Evolutionary conservation across 2,113 vertebrate genomes (phyloP).

Genomic region (Coracopsis vasa): DNA sequence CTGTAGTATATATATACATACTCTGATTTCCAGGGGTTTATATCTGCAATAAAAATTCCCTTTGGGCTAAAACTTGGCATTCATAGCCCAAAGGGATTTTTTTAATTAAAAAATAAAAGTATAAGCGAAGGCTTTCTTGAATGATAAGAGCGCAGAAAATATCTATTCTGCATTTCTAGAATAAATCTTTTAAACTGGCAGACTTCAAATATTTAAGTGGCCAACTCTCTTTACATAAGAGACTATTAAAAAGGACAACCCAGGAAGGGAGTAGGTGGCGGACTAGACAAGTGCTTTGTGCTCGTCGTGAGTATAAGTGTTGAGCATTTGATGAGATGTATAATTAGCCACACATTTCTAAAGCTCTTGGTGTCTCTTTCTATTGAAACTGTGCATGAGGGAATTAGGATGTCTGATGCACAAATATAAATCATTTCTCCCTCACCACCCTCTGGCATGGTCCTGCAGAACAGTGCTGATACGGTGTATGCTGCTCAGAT

Average conservation of each 20-base stretch:
- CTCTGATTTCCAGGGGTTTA: constrained; percentile 67
- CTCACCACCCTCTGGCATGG: not conserved
- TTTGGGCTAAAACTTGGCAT: constrained; percentile 60
- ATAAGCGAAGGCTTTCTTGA: constrained; percentile 37
- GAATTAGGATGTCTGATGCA: constrained; percentile 59
- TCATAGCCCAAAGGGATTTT: constrained; percentile 45
- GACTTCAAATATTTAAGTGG: constrained; percentile 50
- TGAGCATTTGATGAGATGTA: constrained; percentile 62
- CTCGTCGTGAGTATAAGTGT: constrained; percentile 32
- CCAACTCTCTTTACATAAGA: constrained; percentile 36
- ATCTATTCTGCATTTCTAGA: constrained; percentile 41
- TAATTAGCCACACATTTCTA: constrained; percentile 64
- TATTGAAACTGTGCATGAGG: constrained; percentile 34
- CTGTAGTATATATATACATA: constrained; percentile 3
- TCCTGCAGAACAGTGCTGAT: not conserved
- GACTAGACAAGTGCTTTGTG: constrained; percentile 60
- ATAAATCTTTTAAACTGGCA: constrained; percentile 44
- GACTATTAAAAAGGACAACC: constrained; percentile 40
- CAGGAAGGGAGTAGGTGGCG: constrained; percentile 26
- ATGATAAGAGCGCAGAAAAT: not conserved
- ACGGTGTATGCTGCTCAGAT: not conserved
- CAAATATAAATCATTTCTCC: constrained; percentile 28
- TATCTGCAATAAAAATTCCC: constrained; percentile 59
- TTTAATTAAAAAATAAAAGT: constrained; percentile 39
- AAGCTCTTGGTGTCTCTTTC: constrained; percentile 52